A percentile compares a stretch with the other conserved stretches of the same genome.
phyloP scores from a whole-genome alignment of 2,113 vertebrate species.

The Panurus biarmicus region DNA sequence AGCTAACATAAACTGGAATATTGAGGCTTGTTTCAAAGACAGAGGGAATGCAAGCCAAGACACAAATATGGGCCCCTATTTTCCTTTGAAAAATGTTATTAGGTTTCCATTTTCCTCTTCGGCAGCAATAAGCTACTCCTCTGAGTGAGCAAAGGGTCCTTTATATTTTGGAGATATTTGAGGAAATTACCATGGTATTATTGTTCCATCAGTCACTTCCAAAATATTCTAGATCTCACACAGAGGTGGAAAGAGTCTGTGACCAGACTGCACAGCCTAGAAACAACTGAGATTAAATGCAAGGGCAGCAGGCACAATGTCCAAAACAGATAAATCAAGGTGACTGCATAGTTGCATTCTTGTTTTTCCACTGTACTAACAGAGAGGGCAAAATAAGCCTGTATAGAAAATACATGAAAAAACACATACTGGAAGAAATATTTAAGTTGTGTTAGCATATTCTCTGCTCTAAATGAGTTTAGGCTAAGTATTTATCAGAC shows the following conservation, averaged over 20 bases:
- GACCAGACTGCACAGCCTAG: background rate
- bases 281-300: background rate
- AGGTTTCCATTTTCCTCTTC: slow-evolving; percentile 7
- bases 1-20: background rate
- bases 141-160: background rate
- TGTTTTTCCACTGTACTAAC: background rate
- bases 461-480: background rate
- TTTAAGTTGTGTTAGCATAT: background rate
- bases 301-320: background rate
- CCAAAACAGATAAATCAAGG: slow-evolving; percentile 29
- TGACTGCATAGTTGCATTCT: background rate
- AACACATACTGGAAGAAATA: background rate
- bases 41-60: background rate
- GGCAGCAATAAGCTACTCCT: background rate
- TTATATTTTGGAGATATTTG: background rate
- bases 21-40: background rate
- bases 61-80: background rate
- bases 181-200: background rate
- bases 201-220: background rate
- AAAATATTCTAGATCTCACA: background rate
- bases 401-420: background rate
- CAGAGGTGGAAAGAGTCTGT: background rate
- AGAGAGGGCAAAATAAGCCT: background rate
- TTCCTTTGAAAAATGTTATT: background rate
- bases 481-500: background rate